Evolutionary conservation across 2,113 vertebrate species (phyloP).

Genomic region (Platycercus adscitus): DNA sequence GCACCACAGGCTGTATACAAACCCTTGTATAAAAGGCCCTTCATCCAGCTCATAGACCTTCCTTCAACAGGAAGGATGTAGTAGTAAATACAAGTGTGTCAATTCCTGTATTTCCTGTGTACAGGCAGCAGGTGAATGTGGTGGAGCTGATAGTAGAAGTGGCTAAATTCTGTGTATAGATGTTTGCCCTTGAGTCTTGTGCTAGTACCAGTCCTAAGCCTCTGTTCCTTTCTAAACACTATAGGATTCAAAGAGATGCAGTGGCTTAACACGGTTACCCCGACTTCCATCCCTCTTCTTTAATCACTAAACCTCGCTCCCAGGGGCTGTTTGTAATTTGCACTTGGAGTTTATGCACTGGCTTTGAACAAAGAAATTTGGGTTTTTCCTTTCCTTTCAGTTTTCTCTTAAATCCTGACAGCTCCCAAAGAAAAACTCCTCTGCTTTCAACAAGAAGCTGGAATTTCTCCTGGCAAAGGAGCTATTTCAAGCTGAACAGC

Average conservation of each 20-base stretch:
- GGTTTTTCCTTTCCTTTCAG: background rate
- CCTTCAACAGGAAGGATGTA: background rate
- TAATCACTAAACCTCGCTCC: background rate
- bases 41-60: background rate
- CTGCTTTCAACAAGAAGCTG: background rate
- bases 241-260: background rate
- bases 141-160: background rate
- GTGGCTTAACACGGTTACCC: background rate
- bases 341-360: background rate
- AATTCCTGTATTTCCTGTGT: background rate
- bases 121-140: background rate
- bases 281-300: background rate
- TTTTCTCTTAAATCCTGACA: background rate
- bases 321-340: slow-evolving; percentile 1
- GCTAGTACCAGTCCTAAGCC: background rate
- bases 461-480: background rate
- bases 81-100: background rate
- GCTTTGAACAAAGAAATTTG: slow-evolving; percentile 12
- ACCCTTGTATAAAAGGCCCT: background rate
- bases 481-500: background rate
- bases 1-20: background rate
- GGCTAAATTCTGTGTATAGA: background rate
- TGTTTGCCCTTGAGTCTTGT: background rate
- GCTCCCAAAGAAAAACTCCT: background rate
- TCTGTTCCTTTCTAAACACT: background rate